Evolutionary conservation across 1,140 invertebrate genomes (phyloP), one percentile per base, ranked within the genome.

Genomic region (Bombus sibiricus): DNA sequence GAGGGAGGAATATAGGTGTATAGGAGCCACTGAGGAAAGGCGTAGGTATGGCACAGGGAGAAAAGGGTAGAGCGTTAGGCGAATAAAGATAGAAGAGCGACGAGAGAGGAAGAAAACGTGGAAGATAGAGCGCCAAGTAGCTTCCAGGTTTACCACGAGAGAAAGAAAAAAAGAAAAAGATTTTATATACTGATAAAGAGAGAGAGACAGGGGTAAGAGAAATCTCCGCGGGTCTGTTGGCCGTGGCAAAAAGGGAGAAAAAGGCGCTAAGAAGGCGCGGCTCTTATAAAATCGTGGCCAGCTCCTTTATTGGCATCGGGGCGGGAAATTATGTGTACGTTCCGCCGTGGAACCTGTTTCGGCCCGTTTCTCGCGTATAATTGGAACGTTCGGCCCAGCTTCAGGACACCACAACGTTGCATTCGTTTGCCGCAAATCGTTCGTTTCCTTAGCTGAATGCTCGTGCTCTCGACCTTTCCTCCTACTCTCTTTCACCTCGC

Each of bases 241-340:
- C 28, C 28, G 37, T 41, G 76, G 66, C 69, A 78, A 91, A 92
- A 92, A 92, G 87, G 77, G 62, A 91, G 91, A 93, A 92, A 92
- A 92, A 93, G 93, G 91, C 93, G 92, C 80, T 93, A 92, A 93
- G 92, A 93, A 93, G 93, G 93, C 91, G 93, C 92, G 92, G 92
- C 92, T 92, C 91, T 94, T 94, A 93, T 94, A 94, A 94, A 94
- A 94, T 94, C 91, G 92, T 92, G 91, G 92, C 87, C 90, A 80
- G 92, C 90, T 92, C 92, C 91, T 94, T 93, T 93, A 94, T 93
- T 93, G 93, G 93, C 88, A 87, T 87, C 84, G 87, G 89, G 90
- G 88, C 91, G 93, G 93, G 91, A 94, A 94, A 94, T 94, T 92
- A 94, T 93, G 92, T 93, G 92, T 92, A 92, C 93, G 93, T 94